Percentiles rank a stretch among this genome's conserved stretches.
phyloP scores from a whole-genome alignment of 2,113 vertebrate genomes.

The Mugil cephalus region DNA sequence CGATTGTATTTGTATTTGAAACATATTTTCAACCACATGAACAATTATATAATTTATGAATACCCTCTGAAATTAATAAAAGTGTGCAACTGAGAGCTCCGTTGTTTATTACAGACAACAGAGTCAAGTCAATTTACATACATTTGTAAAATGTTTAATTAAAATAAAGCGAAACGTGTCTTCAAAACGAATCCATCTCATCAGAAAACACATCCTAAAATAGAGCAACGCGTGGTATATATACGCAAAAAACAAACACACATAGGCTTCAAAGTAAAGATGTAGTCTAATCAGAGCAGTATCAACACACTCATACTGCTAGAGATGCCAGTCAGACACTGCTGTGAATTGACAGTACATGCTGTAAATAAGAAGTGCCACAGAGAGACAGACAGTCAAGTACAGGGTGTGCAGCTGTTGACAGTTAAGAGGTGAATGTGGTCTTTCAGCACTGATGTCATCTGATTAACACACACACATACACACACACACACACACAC shows the following conservation, averaged over 20 bases:
- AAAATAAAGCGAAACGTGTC: neutral
- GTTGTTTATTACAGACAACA: too few relatives aligned
- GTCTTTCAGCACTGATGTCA: conserved; percentile 54
- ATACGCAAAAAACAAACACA: neutral
- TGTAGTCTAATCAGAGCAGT: neutral
- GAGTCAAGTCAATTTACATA: too few relatives aligned
- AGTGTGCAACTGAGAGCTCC: too few relatives aligned
- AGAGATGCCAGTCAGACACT: conserved; percentile 15
- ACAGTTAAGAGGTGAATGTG: conserved; percentile 63
- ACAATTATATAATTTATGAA: neutral
- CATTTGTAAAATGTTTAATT: neutral
- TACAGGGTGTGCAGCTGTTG: conserved; percentile 63
- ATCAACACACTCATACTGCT: conserved; percentile 6
- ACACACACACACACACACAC: conserved; percentile 29
- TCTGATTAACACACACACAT: conserved; percentile 58
- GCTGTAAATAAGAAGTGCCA: conserved; percentile 38
- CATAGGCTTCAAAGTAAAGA: conserved; percentile 1
- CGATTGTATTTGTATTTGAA: too few relatives aligned
- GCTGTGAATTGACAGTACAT: conserved; percentile 22
- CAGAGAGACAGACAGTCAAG: conserved; percentile 19
- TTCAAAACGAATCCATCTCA: neutral
- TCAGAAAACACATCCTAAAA: neutral
- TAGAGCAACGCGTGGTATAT: neutral
- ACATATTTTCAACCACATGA: neutral
- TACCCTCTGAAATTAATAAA: neutral